phyloP scores from a whole-genome alignment of 2,113 vertebrate species.

The Polyodon spathula region DNA sequence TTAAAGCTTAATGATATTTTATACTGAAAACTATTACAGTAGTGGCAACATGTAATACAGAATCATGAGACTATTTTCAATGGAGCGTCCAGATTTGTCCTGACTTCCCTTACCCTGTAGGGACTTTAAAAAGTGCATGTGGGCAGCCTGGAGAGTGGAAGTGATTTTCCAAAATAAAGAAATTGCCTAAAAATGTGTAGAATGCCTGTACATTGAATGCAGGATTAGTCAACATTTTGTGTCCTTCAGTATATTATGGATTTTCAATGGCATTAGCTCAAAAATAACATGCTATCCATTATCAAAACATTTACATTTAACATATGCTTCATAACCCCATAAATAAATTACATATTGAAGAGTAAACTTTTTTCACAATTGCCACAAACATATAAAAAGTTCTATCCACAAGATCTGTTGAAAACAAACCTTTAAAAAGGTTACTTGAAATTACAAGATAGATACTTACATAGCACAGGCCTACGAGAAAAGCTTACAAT shows the following conservation, averaged over 20 bases:
- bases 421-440: constrained; percentile 71
- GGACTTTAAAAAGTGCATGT: too few species aligned
- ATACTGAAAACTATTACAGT: too few species aligned
- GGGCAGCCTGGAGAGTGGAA: too few species aligned
- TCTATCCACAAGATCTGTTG: constrained; percentile 70
- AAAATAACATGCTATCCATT: constrained; percentile 74
- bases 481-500: constrained; percentile 69
- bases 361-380: constrained; percentile 61
- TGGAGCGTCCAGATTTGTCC: constrained; percentile 26
- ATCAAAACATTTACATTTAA: constrained; percentile 77
- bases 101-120: constrained; percentile 28
- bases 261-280: constrained; percentile 41
- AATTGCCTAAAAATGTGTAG: too few species aligned
- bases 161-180: too few species aligned
- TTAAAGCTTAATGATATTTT: too few species aligned
- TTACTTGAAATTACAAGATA: constrained; percentile 69
- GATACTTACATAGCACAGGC: constrained; percentile 76
- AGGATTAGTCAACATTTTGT: constrained; percentile 40
- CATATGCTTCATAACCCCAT: constrained; percentile 60
- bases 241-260: constrained; percentile 33
- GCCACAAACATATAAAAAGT: constrained; percentile 84
- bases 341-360: constrained; percentile 79
- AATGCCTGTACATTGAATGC: constrained; percentile 37
- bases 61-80: too few species aligned
- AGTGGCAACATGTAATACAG: too few species aligned